These are phyloP conservation scores for Formica aserva DNA, from an alignment of 2,888 invertebrate species.

Conservation along the genomic window DNA sequence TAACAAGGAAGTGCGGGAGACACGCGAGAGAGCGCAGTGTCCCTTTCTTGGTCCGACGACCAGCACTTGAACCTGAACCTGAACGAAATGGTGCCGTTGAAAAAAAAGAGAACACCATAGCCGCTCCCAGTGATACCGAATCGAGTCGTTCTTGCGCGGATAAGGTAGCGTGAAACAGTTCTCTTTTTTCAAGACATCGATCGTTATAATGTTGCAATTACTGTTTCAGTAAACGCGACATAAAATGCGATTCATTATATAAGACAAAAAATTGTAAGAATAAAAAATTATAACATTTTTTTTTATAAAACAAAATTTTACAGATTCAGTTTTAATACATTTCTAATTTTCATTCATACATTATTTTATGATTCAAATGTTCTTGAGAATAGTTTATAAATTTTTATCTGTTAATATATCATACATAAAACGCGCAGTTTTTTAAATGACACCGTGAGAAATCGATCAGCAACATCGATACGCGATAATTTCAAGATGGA, in stretches of 20 bases:
- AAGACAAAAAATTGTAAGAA: background rate
- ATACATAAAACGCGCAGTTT: background rate
- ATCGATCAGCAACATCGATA: background rate
- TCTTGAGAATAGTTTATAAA: background rate
- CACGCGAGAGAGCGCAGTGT: conserved; percentile 57
- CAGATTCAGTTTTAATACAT: background rate
- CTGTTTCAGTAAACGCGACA: background rate
- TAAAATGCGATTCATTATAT: background rate
- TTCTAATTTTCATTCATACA: background rate
- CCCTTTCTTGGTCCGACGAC: conserved; percentile 19
- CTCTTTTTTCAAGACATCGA: background rate
- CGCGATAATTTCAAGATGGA: conserved; percentile 39
- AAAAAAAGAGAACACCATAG: conserved; percentile 53
- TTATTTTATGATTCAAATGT: background rate
- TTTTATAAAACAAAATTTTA: background rate
- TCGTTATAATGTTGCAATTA: background rate
- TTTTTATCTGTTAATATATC: background rate
- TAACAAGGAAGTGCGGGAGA: conserved; percentile 68
- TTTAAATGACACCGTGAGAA: background rate
- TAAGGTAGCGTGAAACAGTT: conserved; percentile 44
- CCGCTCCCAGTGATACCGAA: conserved; percentile 18
- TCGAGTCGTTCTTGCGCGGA: conserved; percentile 32
- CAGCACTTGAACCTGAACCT: conserved; percentile 46
- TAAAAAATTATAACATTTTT: background rate
- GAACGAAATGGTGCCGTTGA: conserved; percentile 60